Evolutionary conservation across 2,797 vertebrate genomes (phyloP).

Genomic region (Myotis planiceps): DNA sequence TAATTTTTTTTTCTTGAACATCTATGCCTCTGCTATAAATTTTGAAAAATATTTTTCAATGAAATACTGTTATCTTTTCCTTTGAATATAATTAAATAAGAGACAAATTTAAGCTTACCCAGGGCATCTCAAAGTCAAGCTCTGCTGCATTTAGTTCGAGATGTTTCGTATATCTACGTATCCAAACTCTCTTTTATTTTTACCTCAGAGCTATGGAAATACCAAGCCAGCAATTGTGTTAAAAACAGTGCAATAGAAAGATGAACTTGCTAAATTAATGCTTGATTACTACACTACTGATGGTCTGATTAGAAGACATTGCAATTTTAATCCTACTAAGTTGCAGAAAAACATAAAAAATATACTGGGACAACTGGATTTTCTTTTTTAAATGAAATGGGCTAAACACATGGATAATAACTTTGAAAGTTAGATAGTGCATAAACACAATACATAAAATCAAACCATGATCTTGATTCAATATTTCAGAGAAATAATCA

Average conservation of each 20-base stretch:
- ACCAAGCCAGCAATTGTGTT: not conserved
- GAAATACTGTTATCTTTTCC: not conserved
- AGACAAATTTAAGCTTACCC: conserved; percentile 35
- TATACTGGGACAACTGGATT: conserved; percentile 76
- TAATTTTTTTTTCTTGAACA: not conserved
- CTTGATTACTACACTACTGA: conserved; percentile 81
- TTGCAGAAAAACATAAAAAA: conserved; percentile 82
- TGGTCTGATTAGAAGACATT: conserved; percentile 79
- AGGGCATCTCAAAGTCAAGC: not conserved
- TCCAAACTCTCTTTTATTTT: conserved; percentile 44
- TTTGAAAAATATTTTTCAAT: conserved; percentile 43
- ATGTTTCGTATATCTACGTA: not conserved
- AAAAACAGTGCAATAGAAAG: conserved; percentile 37
- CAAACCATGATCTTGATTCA: not conserved
- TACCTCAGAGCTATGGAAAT: conserved; percentile 24
- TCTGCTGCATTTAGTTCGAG: conserved; percentile 24
- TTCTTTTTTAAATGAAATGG: conserved; percentile 79
- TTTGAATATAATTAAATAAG: conserved; percentile 66
- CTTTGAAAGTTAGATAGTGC: not conserved
- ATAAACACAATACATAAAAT: not conserved
- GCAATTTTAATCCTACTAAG: conserved; percentile 82
- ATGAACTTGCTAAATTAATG: conserved; percentile 70
- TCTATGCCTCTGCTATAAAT: not conserved
- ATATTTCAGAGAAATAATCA: not conserved
- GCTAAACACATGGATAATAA: not conserved